A percentile compares a stretch with the other conserved stretches of the same genome.
These are phyloP conservation scores for Strigops habroptila DNA, from an alignment of 2,113 vertebrate genomes.

Conservation along the genomic window DNA sequence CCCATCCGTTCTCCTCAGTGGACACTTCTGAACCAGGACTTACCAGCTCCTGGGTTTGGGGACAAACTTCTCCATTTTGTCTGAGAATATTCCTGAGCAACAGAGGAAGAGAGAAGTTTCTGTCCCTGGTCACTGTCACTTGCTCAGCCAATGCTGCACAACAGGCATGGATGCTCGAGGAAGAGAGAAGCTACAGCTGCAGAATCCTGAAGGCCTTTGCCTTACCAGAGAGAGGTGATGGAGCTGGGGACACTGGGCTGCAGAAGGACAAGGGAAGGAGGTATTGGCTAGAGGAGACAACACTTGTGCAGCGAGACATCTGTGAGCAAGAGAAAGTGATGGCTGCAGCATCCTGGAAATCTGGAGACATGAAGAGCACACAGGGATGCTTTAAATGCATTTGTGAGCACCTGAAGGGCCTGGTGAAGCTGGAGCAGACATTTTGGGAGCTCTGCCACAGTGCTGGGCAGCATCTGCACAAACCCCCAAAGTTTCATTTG, in stretches of 20 bases:
- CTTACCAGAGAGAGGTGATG: not conserved
- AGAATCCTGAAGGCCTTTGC: not conserved
- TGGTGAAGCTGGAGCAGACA: not conserved
- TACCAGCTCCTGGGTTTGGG: not conserved
- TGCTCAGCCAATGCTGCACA: accelerated
- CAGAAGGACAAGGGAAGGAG: not conserved
- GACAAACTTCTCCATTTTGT: not conserved
- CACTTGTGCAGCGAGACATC: not conserved
- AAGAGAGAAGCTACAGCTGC: not conserved
- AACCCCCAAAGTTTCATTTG: not conserved
- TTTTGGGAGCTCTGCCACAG: not conserved
- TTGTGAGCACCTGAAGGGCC: not conserved
- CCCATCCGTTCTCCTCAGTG: accelerated
- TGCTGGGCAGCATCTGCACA: not conserved
- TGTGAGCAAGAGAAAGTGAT: not conserved
- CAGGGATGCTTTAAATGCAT: not conserved
- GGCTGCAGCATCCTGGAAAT: not conserved
- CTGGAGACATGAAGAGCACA: accelerated
- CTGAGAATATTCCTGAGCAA: not conserved
- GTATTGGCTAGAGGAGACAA: not conserved
- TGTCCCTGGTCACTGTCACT: not conserved
- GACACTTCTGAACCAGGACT: not conserved
- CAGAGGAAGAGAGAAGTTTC: not conserved
- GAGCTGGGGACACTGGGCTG: not conserved
- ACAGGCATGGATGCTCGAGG: accelerated